Conservation (phyloP, 1,140 invertebrate genomes). For the Danaus plexippus region DNA sequence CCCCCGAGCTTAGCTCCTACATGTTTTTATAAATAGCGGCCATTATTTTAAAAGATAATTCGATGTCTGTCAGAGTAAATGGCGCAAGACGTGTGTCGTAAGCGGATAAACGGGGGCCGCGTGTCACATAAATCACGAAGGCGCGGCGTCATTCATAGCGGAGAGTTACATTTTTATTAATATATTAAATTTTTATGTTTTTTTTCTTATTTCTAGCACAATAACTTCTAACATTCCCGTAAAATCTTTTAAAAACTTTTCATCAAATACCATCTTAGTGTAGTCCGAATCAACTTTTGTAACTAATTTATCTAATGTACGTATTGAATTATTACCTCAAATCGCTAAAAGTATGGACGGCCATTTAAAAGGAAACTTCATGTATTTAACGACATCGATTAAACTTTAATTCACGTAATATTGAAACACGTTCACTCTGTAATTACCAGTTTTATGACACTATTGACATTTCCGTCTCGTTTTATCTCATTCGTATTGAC, state of each 20-base stretch:
- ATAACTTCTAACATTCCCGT: too few species aligned
- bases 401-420: constrained; percentile 50
- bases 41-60: constrained; percentile 37
- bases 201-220: too few species aligned
- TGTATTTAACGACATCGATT: constrained; percentile 44
- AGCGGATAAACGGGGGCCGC: constrained; percentile 27
- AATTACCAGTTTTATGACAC: constrained; percentile 21
- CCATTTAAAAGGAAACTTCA: constrained; percentile 30
- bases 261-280: too few species aligned
- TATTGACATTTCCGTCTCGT: constrained; percentile 22
- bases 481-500: constrained; percentile 19
- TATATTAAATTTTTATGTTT: too few species aligned
- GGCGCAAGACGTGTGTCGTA: constrained; percentile 28
- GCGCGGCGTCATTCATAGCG: constrained; percentile 15
- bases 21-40: constrained; percentile 22
- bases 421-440: constrained; percentile 29
- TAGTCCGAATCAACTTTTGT: too few species aligned
- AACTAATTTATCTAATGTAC: too few species aligned
- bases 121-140: constrained; percentile 27
- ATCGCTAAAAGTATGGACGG: constrained; percentile 14
- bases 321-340: neutral
- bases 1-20: constrained; percentile 1
- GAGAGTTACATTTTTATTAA: too few species aligned
- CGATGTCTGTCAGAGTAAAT: constrained; percentile 32
- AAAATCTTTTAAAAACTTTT: too few species aligned